A percentile compares a stretch with the other conserved stretches of the same genome.
phyloP scores from a whole-genome alignment of 2,797 vertebrate species.

The Pipistrellus kuhlii region DNA sequence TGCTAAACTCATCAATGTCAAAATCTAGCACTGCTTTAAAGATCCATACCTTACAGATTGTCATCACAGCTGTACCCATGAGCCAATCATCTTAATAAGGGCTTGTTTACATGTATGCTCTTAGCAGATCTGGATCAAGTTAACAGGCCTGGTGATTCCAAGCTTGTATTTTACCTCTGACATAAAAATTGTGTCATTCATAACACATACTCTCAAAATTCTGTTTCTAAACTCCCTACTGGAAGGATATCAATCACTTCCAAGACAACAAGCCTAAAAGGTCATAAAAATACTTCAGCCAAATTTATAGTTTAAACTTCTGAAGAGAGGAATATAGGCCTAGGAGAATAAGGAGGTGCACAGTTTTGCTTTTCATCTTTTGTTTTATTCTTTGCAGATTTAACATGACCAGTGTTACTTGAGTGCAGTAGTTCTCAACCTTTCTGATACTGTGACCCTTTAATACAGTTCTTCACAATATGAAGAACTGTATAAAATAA shows the following conservation, averaged over 20 bases:
- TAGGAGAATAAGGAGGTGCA: not conserved
- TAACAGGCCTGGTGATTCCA: constrained; percentile 37
- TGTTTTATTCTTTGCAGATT: not conserved
- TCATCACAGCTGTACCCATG: constrained; percentile 62
- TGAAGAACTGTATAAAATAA: too few species aligned
- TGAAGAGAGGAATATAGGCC: not conserved
- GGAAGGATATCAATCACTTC: not conserved
- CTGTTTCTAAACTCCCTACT: not conserved
- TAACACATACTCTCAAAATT: constrained; percentile 2
- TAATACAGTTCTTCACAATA: too few species aligned
- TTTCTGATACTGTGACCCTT: too few species aligned
- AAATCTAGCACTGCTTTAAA: constrained; percentile 71
- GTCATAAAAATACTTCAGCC: not conserved
- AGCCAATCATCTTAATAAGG: constrained; percentile 73
- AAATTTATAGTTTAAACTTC: not conserved
- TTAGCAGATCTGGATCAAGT: constrained; percentile 54
- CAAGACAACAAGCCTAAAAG: not conserved
- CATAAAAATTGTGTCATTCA: constrained; percentile 1
- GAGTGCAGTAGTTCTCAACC: too few species aligned
- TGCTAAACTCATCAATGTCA: constrained; percentile 68
- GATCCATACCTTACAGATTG: constrained; percentile 78
- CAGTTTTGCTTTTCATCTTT: not conserved
- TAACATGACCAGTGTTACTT: not conserved
- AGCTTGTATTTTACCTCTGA: constrained; percentile 1
- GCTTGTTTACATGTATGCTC: constrained; percentile 61